Evolutionary conservation across 1,140 invertebrate genomes (phyloP), one percentile per base, ranked within the genome.

Genomic region (Trichonephila clavipes): DNA sequence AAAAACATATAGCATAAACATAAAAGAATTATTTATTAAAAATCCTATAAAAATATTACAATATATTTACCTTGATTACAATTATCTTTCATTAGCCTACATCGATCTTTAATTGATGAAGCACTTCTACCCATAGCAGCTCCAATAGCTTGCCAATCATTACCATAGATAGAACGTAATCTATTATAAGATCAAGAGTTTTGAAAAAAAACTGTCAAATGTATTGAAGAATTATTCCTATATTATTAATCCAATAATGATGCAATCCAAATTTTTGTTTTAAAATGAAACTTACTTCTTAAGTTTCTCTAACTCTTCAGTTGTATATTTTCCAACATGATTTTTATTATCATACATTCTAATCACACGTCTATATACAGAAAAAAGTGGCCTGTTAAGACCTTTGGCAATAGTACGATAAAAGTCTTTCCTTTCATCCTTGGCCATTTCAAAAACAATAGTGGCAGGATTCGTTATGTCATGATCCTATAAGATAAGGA

Each of bases 271-370:
- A 40, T 51, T 51, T 12, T 51, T 12, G 10, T 24, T 69, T 69
- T 12, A 69, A 77, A 77, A 34, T 44, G 0, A 51, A 94, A 95
- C 96, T 95, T 94, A 96, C 96, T 96, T 96, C 94, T 95, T 95
- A 14, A 96, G 94, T 88, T 95, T 95, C 12, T 95, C 94, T 58
- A 96, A 95, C 95, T 96, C 96, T 83, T 96, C 96, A 19, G 95
- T 94, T n/a, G 96, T 96, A 94, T 96, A 96, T 95, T 96, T 96
- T 18, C 96, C 96, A 94, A 96, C 95, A 94, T 96, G 96, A 94
- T 96, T 96, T 94, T 96, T 96, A 92, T 96, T 95, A 94, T 96
- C 96, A 95, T 96, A 96, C 96, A 96, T 96, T 94, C 96, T 95
- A n/a, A 96, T 96, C 0, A 96, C 96, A 82, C 96, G 94, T 93